These are phyloP conservation scores for Halyomorpha halys DNA, from an alignment of 1,140 invertebrate species.

Conservation along the genomic window DNA sequence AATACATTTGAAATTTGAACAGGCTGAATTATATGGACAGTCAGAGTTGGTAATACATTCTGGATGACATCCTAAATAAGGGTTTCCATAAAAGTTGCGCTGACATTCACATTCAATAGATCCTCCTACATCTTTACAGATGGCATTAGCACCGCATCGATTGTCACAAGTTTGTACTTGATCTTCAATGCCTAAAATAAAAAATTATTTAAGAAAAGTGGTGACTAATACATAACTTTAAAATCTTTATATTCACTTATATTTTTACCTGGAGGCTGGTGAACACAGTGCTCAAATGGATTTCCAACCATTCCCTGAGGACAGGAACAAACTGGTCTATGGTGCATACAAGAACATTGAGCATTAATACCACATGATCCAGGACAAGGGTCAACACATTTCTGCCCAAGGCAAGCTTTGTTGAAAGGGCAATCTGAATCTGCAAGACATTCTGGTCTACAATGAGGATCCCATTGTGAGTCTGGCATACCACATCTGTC, in stretches of 20 bases:
- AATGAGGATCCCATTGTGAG: conserved; percentile 53
- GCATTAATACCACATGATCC: conserved; percentile 73
- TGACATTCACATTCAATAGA: conserved; percentile 54
- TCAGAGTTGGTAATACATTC: conserved; percentile 71
- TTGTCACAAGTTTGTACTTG: conserved; percentile 52
- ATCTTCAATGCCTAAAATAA: conserved; percentile 34
- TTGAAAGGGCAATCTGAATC: conserved; percentile 68
- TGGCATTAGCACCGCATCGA: conserved; percentile 64
- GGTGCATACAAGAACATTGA: conserved; percentile 59
- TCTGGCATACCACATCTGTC: conserved; percentile 58
- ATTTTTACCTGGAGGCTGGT: conserved; percentile 40
- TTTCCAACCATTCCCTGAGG: conserved; percentile 61
- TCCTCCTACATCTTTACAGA: conserved; percentile 50
- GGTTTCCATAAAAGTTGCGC: conserved; percentile 48
- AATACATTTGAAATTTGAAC: conserved; percentile 67
- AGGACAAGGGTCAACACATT: conserved; percentile 67
- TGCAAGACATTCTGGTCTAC: conserved; percentile 63
- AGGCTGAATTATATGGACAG: conserved; percentile 54
- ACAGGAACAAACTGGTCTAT: conserved; percentile 67
- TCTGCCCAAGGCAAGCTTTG: conserved; percentile 61
- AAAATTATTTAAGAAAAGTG: background rate
- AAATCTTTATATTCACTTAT: background rate
- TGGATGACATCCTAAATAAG: conserved; percentile 58
- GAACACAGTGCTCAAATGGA: conserved; percentile 65
- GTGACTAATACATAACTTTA: background rate